Base-by-base conservation (phyloP, 2,113 vertebrate species). In the Lepisosteus osseus region DNA sequence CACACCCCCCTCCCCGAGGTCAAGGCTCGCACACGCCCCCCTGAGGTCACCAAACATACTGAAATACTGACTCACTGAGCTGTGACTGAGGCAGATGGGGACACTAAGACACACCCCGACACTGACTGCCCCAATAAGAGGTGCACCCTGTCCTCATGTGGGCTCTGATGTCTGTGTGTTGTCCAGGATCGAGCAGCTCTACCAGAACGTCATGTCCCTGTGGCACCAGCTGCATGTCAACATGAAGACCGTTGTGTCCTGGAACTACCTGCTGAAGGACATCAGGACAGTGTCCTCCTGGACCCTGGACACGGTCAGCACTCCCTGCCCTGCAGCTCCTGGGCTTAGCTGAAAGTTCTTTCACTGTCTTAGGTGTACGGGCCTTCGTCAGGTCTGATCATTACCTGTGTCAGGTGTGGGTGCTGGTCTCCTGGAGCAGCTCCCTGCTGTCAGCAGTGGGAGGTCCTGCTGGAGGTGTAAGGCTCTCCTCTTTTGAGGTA, bases 211-310 rank as follows among this genome's bases (percentile, higher is more conserved):
- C 75, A 99, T 99, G 97, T 85, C 95, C 44, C 89, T 98, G 51
- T 99, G 97, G 97, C 97, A 99, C 80, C 95, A 98, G 84, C 92
- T 97, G 2, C 97, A 99, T 14, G 70, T 99, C 67, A 98, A 98
- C 83, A 99, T 95, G 51, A 99, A 99, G 89, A 95, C 95, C 63
- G 93, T 98, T 69, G 95, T 99, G 56, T 96, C 97, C 66, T 99
- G 96, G 95, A 91, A 98, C 74, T 99, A 98, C 78, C 86, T 99
- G 79, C 85, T 90, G 54, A 98, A 97, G 84, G 96, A 98, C 83
- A 85, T 97, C 57, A 76, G 92, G 56, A 80, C 90, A 15, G 86
- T 98, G 69, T 94, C 95, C 2, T 90, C 89, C 47, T 99, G 97
- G 96, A 95, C 82, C 74, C 76, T 95, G 81, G 95, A 99, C 71